Percentiles rank a stretch among this genome's conserved stretches.
Evolutionary conservation across 2,113 vertebrate species (phyloP).

Genomic region (Rhagologus leucostigma): DNA sequence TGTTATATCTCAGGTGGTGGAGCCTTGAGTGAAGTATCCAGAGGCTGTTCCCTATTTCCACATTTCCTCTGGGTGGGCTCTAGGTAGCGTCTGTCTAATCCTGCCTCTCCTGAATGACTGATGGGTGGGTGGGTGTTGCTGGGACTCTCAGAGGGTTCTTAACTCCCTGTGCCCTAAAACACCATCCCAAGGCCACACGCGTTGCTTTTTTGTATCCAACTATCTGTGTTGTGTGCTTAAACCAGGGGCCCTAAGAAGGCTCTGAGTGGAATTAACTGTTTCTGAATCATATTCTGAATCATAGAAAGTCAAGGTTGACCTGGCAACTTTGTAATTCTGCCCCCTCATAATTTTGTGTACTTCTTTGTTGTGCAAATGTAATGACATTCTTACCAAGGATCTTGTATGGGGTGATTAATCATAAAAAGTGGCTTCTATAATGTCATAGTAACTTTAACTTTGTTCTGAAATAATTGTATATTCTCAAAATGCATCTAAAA

Average conservation of each 20-base stretch:
- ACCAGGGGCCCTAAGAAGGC: neutral
- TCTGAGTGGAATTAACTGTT: neutral
- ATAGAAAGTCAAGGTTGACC: neutral
- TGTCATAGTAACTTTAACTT: neutral
- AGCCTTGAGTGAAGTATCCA: neutral
- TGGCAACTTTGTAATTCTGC: neutral
- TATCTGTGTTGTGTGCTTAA: neutral
- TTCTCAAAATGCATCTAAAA: neutral
- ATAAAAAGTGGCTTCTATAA: neutral
- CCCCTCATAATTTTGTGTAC: neutral
- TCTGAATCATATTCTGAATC: neutral
- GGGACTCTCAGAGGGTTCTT: neutral
- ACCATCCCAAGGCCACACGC: neutral
- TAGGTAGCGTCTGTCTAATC: neutral
- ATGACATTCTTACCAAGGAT: neutral
- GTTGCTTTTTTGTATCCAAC: neutral
- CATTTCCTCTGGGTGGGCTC: neutral
- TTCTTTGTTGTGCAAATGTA: neutral
- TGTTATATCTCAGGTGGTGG: accelerated
- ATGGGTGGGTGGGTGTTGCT: neutral
- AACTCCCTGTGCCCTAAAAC: neutral
- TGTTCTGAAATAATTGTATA: neutral
- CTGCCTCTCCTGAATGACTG: neutral
- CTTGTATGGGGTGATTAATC: neutral
- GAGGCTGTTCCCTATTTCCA: neutral